phyloP scores from a whole-genome alignment of 1,140 invertebrate species.

The Leptinotarsa lineolata region DNA sequence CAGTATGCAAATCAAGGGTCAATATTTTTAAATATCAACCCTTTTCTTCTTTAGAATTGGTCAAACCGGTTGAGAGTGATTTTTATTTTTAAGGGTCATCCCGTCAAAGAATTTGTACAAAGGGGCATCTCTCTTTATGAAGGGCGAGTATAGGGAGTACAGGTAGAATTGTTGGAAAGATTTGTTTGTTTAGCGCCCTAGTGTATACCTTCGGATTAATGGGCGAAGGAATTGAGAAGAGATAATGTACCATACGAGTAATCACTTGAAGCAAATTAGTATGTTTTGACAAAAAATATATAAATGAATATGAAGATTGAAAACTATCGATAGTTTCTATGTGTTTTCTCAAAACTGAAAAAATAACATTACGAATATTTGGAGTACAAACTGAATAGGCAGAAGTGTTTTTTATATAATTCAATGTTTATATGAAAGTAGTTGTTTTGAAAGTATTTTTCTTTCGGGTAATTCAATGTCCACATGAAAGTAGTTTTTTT shows the following conservation, averaged over 20 bases:
- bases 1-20: slow-evolving; percentile 31
- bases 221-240: background rate
- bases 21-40: slow-evolving; percentile 28
- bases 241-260: background rate
- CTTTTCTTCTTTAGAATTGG: slow-evolving; percentile 26
- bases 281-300: too few species aligned
- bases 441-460: too few species aligned
- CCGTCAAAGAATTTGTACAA: slow-evolving; percentile 19
- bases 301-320: too few species aligned
- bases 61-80: slow-evolving; percentile 31
- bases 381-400: too few species aligned
- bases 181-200: slow-evolving; percentile 23
- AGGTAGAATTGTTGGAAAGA: background rate
- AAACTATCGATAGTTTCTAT: too few species aligned
- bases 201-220: background rate
- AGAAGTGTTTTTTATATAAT: too few species aligned
- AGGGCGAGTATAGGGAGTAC: background rate
- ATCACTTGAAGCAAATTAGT: too few species aligned
- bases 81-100: slow-evolving; percentile 32
- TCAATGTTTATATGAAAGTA: too few species aligned
- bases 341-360: too few species aligned
- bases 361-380: too few species aligned
- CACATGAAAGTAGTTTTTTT: too few species aligned
- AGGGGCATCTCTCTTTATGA: slow-evolving; percentile 12
- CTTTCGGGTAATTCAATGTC: too few species aligned